Conservation (phyloP, 2,888 invertebrate genomes). For the Ormyrus pomaceus region DNA sequence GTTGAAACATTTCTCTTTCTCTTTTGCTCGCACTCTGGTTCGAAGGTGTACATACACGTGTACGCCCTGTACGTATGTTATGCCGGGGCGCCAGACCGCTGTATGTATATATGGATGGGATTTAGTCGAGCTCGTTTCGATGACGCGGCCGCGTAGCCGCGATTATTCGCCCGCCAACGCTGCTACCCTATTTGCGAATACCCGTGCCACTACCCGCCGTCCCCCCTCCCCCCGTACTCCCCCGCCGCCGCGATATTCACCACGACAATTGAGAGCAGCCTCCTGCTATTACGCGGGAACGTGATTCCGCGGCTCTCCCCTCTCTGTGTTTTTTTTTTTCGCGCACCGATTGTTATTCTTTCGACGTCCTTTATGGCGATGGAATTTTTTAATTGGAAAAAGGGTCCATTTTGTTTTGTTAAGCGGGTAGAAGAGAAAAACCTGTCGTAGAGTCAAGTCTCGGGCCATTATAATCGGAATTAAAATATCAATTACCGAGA, state of each 20-base stretch:
- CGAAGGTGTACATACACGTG: constrained; percentile 35
- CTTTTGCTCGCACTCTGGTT: constrained; percentile 3
- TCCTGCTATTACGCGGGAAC: not conserved
- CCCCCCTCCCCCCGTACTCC: not conserved
- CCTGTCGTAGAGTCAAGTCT: too few relatives aligned
- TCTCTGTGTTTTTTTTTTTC: not conserved
- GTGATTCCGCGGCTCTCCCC: not conserved
- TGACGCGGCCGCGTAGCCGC: constrained; percentile 38
- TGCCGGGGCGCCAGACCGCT: not conserved
- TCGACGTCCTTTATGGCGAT: too few relatives aligned
- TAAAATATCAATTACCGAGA: constrained; percentile 34
- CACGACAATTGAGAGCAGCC: constrained; percentile 32
- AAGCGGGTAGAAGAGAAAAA: too few relatives aligned
- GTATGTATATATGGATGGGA: constrained; percentile 5
- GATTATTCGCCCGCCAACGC: constrained; percentile 53
- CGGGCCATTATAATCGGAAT: constrained; percentile 2
- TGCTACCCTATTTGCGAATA: constrained; percentile 40
- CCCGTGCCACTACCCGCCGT: constrained; percentile 18
- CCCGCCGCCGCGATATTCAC: constrained; percentile 39
- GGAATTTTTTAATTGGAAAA: too few relatives aligned
- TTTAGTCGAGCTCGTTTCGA: constrained; percentile 47
- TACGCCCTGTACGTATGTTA: constrained; percentile 38
- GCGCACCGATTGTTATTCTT: not conserved
- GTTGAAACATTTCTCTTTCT: constrained; percentile 1
- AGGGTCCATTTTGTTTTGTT: too few relatives aligned